Conservation (phyloP, 2,888 invertebrate species). For the Rotaria magnacalcarata region DNA sequence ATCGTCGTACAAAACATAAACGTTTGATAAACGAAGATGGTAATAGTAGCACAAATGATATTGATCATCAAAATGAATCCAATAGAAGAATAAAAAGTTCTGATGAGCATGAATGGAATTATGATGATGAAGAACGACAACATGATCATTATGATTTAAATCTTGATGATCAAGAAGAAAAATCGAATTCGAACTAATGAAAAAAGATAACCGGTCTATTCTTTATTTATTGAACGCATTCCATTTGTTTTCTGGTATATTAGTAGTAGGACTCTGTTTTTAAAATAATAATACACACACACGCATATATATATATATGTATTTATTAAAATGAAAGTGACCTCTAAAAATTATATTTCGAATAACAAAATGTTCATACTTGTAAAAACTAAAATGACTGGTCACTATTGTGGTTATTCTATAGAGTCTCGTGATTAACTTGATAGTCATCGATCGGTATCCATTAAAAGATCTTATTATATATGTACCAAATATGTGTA, state of each 20-base stretch:
- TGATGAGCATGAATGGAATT: background rate
- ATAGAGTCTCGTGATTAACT: no score
- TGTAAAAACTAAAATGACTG: no score
- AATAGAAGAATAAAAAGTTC: background rate
- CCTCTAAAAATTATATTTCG: background rate
- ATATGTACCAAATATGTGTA: no score
- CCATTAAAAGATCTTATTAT: no score
- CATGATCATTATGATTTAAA: background rate
- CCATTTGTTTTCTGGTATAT: background rate
- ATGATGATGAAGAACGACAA: background rate
- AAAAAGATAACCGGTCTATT: background rate
- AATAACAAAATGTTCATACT: no score
- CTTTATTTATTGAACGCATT: background rate
- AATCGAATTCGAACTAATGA: background rate
- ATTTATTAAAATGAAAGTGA: background rate
- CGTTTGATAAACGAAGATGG: constrained; percentile 59
- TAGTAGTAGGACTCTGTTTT: background rate
- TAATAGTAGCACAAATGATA: constrained; percentile 28
- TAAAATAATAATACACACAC: background rate
- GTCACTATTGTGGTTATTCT: no score
- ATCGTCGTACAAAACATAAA: constrained; percentile 89
- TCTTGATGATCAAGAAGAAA: background rate
- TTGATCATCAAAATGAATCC: background rate
- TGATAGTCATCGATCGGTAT: no score
- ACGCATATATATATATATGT: background rate